A percentile compares a stretch with the other conserved stretches of the same genome.
Evolutionary conservation across 64 coral and sea anemone species (phyloP).

Genomic region (Catalaphyllia jardinei): DNA sequence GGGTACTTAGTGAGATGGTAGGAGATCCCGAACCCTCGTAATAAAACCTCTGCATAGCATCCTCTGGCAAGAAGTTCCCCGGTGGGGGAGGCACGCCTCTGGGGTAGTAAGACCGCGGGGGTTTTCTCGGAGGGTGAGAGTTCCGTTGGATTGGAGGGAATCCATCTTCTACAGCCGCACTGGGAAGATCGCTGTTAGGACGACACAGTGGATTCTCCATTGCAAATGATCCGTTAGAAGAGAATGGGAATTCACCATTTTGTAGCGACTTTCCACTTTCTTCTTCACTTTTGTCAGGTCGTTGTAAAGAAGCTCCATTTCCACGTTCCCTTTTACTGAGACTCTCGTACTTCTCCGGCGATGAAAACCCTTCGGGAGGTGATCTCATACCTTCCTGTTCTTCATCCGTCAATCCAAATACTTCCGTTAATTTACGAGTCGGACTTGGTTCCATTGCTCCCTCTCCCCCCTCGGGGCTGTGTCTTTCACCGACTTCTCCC

Average conservation of each 20-base stretch:
- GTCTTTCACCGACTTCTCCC: conserved; percentile 14
- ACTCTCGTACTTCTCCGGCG: conserved; percentile 15
- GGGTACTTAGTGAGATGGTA: conserved; percentile 71
- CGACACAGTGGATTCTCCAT: conserved; percentile 22
- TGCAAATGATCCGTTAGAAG: background rate
- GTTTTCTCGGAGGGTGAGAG: conserved; percentile 18
- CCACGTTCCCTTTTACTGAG: conserved; percentile 26
- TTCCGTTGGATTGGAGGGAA: background rate
- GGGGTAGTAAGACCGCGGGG: conserved; percentile 9
- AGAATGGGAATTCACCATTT: background rate
- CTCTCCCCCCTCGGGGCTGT: conserved; percentile 25
- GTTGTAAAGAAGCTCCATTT: conserved; percentile 14
- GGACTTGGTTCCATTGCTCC: conserved; percentile 1
- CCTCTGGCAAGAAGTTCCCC: conserved; percentile 64
- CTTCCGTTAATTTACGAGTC: conserved; percentile 37
- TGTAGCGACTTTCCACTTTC: background rate
- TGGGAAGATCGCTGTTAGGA: conserved; percentile 8
- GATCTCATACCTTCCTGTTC: conserved; percentile 27
- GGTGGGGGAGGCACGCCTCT: conserved; percentile 12
- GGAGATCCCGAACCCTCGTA: conserved; percentile 89
- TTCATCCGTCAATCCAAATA: conserved; percentile 27
- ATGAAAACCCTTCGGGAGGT: conserved; percentile 32
- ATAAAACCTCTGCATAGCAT: conserved; percentile 59
- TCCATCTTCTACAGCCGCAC: background rate
- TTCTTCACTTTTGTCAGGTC: conserved; percentile 1